Evolutionary conservation across 2,113 vertebrate genomes (phyloP), one percentile per base, ranked within the genome.

Genomic region (Ophthalmolycus amberensis): DNA sequence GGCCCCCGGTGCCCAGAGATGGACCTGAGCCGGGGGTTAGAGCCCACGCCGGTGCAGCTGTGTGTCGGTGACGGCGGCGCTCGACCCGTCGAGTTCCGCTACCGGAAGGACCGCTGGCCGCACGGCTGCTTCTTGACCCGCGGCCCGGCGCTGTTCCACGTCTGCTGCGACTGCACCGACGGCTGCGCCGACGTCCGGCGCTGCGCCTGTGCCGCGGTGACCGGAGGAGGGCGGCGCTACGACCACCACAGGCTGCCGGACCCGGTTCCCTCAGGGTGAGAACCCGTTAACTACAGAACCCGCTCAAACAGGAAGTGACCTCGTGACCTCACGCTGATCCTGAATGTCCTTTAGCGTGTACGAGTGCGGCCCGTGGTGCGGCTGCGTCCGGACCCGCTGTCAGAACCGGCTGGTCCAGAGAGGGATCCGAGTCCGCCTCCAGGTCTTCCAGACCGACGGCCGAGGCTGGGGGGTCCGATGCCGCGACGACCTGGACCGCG

Each of bases 391-490:
- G n/a, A 88, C 79, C 15, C 92, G 88, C 69, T 99, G 98, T 93
- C 97, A 96, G 93, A 99, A 99, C 93, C 96, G 96, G 60, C 93
- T 99, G 76, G 96, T 98, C 18, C 98, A 99, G 87, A 95, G 96
- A 1, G 98, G 98, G 52, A 94, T 97, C 83, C 94, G 95, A 54
- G 95, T 97, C 32, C 96, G 97, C 12, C 90, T 99, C 20, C 97
- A 99, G 77, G 96, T 99, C 48, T 99, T 97, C 89, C 96, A 95
- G 87, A 97, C 96, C 0, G 89, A 89, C 15, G 95, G 91, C 77
- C 94, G 95, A 0, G 96, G 96, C 76, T 99, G 97, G 98, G 98
- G 96, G 0, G 97, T 99, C 1, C 97, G 98, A 48, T 98, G 97
- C 88, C 94, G 96, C 0, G 97, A 99, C 56, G 97, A 99, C 90